A percentile compares a stretch with the other conserved stretches of the same genome.
These are phyloP conservation scores for Glareola pratincola DNA, from an alignment of 2,113 vertebrate species.

Conservation along the genomic window DNA sequence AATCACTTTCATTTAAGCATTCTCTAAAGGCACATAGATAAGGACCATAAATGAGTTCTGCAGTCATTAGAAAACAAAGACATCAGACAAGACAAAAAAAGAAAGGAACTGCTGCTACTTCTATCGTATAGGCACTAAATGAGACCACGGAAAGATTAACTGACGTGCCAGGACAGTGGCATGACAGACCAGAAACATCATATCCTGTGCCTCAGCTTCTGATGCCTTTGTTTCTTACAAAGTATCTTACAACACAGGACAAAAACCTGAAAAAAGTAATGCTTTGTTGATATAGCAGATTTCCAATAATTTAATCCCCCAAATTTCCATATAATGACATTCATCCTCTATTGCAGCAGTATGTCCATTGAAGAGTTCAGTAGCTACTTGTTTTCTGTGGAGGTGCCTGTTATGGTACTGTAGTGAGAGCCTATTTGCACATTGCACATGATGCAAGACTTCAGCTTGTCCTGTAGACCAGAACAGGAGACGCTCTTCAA, in stretches of 20 bases:
- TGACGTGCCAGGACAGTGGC: neutral
- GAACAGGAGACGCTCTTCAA: neutral
- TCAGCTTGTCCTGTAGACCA: neutral
- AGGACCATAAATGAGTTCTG: neutral
- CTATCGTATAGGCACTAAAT: neutral
- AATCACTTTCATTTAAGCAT: neutral
- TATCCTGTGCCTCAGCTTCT: neutral
- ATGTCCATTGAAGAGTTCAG: neutral
- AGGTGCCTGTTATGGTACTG: accelerated
- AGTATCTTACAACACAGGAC: neutral
- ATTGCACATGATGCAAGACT: neutral
- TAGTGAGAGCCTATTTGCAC: neutral
- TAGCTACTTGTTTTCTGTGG: neutral
- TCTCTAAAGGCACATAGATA: neutral
- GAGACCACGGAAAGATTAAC: neutral
- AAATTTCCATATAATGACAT: neutral
- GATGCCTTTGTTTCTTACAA: neutral
- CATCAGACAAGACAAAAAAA: neutral
- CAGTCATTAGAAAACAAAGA: neutral
- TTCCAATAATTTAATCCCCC: neutral
- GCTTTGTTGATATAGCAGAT: neutral
- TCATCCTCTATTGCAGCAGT: neutral
- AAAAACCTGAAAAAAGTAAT: neutral
- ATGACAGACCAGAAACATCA: neutral
- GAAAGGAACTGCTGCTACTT: neutral